phyloP scores from a whole-genome alignment of 1,140 invertebrate genomes.

The Cheumatopsyche charites region DNA sequence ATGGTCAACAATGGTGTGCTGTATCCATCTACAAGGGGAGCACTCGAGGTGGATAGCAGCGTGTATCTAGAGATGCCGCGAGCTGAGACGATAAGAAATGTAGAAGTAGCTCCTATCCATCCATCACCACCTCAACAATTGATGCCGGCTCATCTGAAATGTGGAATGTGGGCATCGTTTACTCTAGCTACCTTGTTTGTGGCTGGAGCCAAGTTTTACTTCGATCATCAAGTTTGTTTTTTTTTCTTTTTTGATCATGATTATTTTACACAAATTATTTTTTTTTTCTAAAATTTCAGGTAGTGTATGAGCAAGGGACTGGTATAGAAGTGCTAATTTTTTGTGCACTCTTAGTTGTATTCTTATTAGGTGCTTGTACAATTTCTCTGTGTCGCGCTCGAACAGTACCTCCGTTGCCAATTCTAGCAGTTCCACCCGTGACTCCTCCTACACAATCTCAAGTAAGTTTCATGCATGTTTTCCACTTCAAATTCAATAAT shows the following conservation, averaged over 20 bases:
- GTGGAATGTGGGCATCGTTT: slow-evolving; percentile 71
- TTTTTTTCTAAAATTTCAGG: slow-evolving; percentile 47
- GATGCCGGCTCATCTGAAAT: slow-evolving; percentile 66
- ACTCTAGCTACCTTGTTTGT: slow-evolving; percentile 69
- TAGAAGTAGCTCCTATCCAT: slow-evolving; percentile 54
- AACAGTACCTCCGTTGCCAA: slow-evolving; percentile 47
- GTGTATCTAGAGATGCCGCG: slow-evolving; percentile 58
- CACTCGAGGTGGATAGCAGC: slow-evolving; percentile 50
- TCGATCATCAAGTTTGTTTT: slow-evolving; percentile 66
- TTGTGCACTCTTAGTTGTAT: slow-evolving; percentile 67
- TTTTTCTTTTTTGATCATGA: neutral
- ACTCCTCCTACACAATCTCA: slow-evolving; percentile 32
- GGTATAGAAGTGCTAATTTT: slow-evolving; percentile 69
- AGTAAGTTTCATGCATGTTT: no score
- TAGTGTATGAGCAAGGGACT: slow-evolving; percentile 56
- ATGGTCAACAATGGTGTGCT: slow-evolving; percentile 53
- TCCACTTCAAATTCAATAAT: no score
- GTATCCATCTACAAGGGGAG: slow-evolving; percentile 51
- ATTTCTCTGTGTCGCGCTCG: slow-evolving; percentile 61
- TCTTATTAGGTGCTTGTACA: slow-evolving; percentile 67
- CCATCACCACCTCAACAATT: slow-evolving; percentile 56
- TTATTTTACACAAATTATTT: neutral
- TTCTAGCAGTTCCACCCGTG: slow-evolving; percentile 47
- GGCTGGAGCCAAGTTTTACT: slow-evolving; percentile 71
- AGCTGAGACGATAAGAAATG: slow-evolving; percentile 53